These are phyloP conservation scores for Stratiolaelaps scimitus DNA, from an alignment of 1,140 invertebrate genomes.

Conservation along the genomic window DNA sequence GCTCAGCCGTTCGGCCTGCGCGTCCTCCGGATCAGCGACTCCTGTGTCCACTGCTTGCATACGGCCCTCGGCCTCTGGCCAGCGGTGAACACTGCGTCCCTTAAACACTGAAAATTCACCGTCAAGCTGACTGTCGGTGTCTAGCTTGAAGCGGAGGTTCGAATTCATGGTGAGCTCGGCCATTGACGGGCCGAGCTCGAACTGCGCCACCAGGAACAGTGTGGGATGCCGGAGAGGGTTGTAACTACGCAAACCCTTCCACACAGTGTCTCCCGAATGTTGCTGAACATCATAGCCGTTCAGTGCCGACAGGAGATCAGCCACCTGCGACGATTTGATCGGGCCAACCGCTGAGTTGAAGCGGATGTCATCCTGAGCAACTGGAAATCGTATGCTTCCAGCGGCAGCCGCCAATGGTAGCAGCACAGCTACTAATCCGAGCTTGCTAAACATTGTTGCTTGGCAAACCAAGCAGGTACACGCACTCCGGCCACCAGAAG, in stretches of 20 bases:
- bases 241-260: slow-evolving; percentile 12
- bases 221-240: slow-evolving; percentile 10
- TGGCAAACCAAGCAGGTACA: too few relatives aligned
- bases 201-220: slow-evolving; percentile 12
- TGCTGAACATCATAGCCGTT: slow-evolving; percentile 8
- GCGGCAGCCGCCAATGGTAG: slow-evolving; percentile 8
- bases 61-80: background rate
- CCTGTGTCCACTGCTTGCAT: background rate
- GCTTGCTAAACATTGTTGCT: too few relatives aligned
- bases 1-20: background rate
- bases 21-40: background rate
- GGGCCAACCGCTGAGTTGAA: slow-evolving; percentile 6
- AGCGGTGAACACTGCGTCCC: background rate
- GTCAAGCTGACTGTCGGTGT: background rate
- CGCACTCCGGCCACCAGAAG: too few relatives aligned
- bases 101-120: background rate
- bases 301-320: background rate
- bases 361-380: slow-evolving; percentile 20
- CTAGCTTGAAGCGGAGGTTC: slow-evolving; percentile 16
- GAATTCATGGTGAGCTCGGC: slow-evolving; percentile 22
- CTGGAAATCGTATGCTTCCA: slow-evolving; percentile 1
- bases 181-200: background rate
- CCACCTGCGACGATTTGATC: slow-evolving; percentile 24
- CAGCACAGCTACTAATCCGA: background rate
- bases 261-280: background rate